Percentiles rank a stretch among this genome's conserved stretches.
Conservation (phyloP, 2,797 vertebrate species). For the Acanthurus lineatus region DNA sequence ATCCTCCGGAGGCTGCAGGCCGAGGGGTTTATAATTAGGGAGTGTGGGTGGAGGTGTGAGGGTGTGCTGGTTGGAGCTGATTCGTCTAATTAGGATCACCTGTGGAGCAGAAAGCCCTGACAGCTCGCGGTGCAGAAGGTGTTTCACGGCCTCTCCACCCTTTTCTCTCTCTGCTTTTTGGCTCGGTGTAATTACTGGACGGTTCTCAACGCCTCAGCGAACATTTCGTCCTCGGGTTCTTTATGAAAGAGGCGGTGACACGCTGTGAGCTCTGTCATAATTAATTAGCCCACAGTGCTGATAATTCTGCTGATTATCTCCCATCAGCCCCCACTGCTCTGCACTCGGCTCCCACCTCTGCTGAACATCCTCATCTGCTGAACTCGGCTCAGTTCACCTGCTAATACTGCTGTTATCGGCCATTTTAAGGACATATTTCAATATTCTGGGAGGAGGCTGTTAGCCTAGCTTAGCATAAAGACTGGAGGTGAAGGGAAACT, state of each 20-base stretch:
- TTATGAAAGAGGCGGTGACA: background rate
- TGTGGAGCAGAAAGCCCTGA: background rate
- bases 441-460: background rate
- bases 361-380: background rate
- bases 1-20: background rate
- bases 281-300: constrained; percentile 32
- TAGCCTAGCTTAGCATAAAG: constrained; percentile 20
- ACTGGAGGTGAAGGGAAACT: background rate
- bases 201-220: constrained; percentile 2
- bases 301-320: constrained; percentile 19
- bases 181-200: constrained; percentile 35
- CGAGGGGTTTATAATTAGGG: background rate
- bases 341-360: background rate
- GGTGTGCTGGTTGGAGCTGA: background rate
- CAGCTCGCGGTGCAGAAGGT: background rate
- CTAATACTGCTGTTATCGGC: background rate
- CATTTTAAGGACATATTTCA: background rate
- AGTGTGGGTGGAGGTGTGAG: background rate
- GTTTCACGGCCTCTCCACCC: background rate
- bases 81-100: constrained; percentile 33
- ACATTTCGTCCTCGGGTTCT: constrained; percentile 4
- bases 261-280: constrained; percentile 12
- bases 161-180: background rate
- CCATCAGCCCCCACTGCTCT: background rate
- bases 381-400: background rate